These are phyloP conservation scores for Allobates femoralis DNA, from an alignment of 2,797 vertebrate species.

Conservation along the genomic window DNA sequence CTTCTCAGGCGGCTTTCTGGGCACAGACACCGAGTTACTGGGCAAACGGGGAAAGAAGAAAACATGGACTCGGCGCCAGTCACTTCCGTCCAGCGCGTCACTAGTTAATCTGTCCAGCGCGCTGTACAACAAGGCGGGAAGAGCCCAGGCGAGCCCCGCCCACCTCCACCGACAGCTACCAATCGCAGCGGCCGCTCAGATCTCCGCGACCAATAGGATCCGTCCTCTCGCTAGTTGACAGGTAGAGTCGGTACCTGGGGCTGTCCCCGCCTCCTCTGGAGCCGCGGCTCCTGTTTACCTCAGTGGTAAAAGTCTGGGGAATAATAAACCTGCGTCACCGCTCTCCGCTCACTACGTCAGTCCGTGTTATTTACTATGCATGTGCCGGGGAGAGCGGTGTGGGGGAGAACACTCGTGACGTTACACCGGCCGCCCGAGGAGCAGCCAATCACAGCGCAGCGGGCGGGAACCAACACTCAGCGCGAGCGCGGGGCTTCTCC, in stretches of 20 bases:
- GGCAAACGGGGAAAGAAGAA: no score
- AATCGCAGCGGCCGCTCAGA: background rate
- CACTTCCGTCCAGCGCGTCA: background rate
- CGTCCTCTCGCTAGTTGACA: background rate
- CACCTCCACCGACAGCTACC: background rate
- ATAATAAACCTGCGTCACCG: conserved; percentile 41
- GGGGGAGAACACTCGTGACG: background rate
- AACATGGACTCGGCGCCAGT: background rate
- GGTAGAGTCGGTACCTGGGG: conserved; percentile 3
- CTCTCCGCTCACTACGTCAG: conserved; percentile 12
- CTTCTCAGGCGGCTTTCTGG: background rate
- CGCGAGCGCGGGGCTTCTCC: conserved; percentile 9
- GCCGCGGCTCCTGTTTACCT: conserved; percentile 16
- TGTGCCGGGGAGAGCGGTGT: background rate
- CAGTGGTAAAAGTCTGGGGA: conserved; percentile 23
- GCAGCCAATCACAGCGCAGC: background rate
- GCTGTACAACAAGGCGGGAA: conserved; percentile 41
- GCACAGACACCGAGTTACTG: background rate
- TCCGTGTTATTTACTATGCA: conserved; percentile 24
- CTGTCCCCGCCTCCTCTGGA: background rate
- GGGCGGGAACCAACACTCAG: conserved; percentile 9
- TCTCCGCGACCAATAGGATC: background rate
- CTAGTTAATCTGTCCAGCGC: conserved; percentile 45
- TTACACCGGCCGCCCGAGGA: no score
- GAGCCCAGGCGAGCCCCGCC: background rate